A percentile compares a stretch with the other conserved stretches of the same genome.
phyloP scores from a whole-genome alignment of 1,140 invertebrate species.

The Cecropterus lyciades region DNA sequence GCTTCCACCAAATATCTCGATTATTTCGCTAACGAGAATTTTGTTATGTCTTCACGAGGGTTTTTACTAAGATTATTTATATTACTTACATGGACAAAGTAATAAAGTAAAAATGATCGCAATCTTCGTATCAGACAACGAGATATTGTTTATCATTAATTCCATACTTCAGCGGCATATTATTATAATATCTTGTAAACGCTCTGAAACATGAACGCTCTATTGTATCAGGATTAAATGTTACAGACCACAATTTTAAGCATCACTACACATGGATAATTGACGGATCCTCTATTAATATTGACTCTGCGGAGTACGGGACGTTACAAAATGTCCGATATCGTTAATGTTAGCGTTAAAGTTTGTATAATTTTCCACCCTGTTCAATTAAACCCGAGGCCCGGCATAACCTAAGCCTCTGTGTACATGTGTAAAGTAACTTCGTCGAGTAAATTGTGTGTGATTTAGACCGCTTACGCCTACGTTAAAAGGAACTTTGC shows the following conservation, averaged over 20 bases:
- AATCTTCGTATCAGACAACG: no score
- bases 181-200: slow-evolving; percentile 1
- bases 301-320: slow-evolving; percentile 53
- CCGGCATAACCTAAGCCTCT: slow-evolving; percentile 41
- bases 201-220: not conserved
- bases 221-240: slow-evolving; percentile 40
- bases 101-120: no score
- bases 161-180: not conserved
- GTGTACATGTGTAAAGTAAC: slow-evolving; percentile 51
- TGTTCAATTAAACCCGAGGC: slow-evolving; percentile 61
- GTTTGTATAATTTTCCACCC: slow-evolving; percentile 60
- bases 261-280: slow-evolving; percentile 68
- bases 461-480: slow-evolving; percentile 52
- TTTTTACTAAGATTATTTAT: no score
- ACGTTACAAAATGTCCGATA: slow-evolving; percentile 54
- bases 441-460: slow-evolving; percentile 60
- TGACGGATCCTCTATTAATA: slow-evolving; percentile 68
- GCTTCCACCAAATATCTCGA: no score
- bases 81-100: no score
- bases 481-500: slow-evolving; percentile 26
- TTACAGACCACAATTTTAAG: slow-evolving; percentile 60
- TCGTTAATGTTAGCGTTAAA: slow-evolving; percentile 55
- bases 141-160: no score
- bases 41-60: no score
- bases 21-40: no score